Conservation (phyloP, 1,140 invertebrate species). For the Arion vulgaris region DNA sequence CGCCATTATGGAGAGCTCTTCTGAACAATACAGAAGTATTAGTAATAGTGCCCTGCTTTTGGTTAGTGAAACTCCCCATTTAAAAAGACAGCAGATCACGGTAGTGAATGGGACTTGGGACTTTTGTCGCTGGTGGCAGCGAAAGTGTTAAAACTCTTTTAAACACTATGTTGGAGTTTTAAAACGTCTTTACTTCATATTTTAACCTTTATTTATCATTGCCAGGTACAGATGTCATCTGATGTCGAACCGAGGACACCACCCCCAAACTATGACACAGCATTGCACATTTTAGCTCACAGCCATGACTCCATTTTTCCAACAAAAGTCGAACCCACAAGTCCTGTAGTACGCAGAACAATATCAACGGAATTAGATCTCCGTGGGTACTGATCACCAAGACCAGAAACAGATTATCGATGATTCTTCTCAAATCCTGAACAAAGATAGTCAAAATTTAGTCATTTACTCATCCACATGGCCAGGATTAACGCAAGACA, state of each 20-base stretch:
- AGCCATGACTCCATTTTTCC: slow-evolving; percentile 55
- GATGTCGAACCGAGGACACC: slow-evolving; percentile 56
- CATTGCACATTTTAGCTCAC: slow-evolving; percentile 56
- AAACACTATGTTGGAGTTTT: too few relatives aligned
- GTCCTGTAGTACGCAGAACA: slow-evolving; percentile 20
- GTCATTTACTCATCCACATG: neutral
- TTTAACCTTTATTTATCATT: too few relatives aligned
- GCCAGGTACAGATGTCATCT: slow-evolving; percentile 26
- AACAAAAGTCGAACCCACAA: neutral
- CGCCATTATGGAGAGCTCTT: too few relatives aligned
- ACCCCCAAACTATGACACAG: slow-evolving; percentile 62
- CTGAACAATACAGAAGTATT: too few relatives aligned
- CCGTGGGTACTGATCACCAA: neutral
- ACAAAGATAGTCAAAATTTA: neutral
- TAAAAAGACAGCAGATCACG: too few relatives aligned
- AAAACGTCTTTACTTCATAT: too few relatives aligned
- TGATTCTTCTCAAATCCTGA: neutral
- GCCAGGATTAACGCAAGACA: too few relatives aligned
- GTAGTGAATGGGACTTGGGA: too few relatives aligned
- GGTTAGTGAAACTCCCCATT: too few relatives aligned
- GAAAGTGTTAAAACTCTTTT: too few relatives aligned
- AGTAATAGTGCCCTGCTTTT: too few relatives aligned
- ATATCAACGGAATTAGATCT: slow-evolving; percentile 4
- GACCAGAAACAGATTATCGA: neutral
- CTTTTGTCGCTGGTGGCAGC: too few relatives aligned